These are phyloP conservation scores for Heliothis virescens DNA, from an alignment of 1,140 invertebrate species.

Conservation along the genomic window DNA sequence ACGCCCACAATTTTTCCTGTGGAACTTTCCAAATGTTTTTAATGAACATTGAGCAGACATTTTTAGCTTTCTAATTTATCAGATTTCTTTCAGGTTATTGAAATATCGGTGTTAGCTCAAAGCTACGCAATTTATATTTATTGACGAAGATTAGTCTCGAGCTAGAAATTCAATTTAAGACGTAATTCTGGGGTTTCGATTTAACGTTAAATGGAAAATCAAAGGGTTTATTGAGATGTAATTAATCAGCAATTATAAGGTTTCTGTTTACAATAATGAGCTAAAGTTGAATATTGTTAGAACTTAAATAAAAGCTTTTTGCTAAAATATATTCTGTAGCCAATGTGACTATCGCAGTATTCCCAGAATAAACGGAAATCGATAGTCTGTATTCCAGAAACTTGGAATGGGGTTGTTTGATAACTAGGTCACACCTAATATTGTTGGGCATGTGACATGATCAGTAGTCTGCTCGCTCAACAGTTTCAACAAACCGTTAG, in stretches of 20 bases:
- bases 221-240: not conserved
- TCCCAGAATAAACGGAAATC: slow-evolving; percentile 26
- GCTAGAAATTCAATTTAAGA: slow-evolving; percentile 12
- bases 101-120: no score
- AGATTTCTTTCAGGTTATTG: not conserved
- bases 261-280: not conserved
- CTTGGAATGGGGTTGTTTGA: not conserved
- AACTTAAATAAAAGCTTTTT: no score
- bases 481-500: not conserved
- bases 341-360: not conserved
- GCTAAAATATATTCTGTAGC: no score
- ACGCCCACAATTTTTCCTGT: not conserved
- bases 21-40: not conserved
- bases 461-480: not conserved
- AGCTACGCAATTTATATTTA: not conserved
- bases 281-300: not conserved
- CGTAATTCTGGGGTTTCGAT: slow-evolving; percentile 12
- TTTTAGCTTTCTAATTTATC: not conserved
- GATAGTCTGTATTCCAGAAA: not conserved
- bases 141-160: not conserved
- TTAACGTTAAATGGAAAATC: not conserved
- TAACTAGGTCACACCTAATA: not conserved
- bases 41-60: not conserved
- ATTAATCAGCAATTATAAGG: not conserved
- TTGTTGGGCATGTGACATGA: not conserved